These are phyloP conservation scores for Unio pictorum DNA, from an alignment of 2,888 invertebrate genomes.

Conservation along the genomic window DNA sequence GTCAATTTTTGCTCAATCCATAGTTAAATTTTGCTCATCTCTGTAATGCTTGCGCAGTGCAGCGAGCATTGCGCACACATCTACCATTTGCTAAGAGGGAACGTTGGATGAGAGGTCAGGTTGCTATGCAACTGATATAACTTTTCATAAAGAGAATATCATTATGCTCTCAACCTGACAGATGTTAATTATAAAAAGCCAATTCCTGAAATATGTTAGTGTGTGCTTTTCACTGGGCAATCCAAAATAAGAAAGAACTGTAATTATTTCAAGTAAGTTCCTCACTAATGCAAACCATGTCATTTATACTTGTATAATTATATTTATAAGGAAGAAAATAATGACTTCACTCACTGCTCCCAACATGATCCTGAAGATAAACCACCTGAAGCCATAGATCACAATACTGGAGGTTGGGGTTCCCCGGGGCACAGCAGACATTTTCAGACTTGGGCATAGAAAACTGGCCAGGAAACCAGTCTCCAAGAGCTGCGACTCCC, in stretches of 20 bases:
- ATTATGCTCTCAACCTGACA: too few relatives aligned
- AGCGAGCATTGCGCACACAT: too few relatives aligned
- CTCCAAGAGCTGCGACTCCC: conserved; percentile 73
- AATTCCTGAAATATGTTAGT: too few relatives aligned
- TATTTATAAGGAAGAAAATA: neutral
- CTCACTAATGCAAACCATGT: neutral
- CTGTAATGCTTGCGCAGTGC: too few relatives aligned
- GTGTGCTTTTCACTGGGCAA: too few relatives aligned
- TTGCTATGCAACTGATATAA: too few relatives aligned
- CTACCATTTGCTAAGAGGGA: too few relatives aligned
- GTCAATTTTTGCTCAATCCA: too few relatives aligned
- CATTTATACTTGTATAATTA: neutral
- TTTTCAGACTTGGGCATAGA: conserved; percentile 66
- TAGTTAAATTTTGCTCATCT: too few relatives aligned
- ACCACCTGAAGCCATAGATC: conserved; percentile 69
- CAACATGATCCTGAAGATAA: conserved; percentile 72
- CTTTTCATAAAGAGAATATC: too few relatives aligned
- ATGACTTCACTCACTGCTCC: conserved; percentile 69
- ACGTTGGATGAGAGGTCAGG: too few relatives aligned
- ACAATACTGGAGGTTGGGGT: conserved; percentile 66
- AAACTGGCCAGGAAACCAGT: conserved; percentile 71
- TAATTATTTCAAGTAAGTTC: neutral
- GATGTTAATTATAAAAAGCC: too few relatives aligned
- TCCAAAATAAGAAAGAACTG: neutral
- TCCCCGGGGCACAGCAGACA: conserved; percentile 58